Evolutionary conservation across 1,140 invertebrate genomes (phyloP).

Genomic region (Holotrichia oblita): DNA sequence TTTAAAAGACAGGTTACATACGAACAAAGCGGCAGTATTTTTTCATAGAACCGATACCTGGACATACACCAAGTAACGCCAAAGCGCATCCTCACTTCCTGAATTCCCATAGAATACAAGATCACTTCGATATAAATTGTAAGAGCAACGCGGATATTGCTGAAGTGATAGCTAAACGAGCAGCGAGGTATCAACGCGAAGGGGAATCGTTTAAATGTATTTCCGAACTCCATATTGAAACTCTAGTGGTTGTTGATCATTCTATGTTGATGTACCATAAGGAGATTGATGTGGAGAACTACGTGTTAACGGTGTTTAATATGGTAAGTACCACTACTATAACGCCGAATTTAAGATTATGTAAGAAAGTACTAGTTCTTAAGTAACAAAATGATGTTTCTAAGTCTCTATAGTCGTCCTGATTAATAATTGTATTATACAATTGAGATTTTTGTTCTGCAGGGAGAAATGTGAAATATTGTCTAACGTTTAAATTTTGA

Average conservation of each 20-base stretch:
- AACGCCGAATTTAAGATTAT: neutral
- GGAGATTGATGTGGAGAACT: conserved; percentile 69
- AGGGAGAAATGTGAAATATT: no score
- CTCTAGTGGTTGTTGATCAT: conserved; percentile 70
- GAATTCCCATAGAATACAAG: conserved; percentile 46
- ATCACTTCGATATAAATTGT: conserved; percentile 43
- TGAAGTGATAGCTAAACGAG: conserved; percentile 50
- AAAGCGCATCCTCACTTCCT: conserved; percentile 55
- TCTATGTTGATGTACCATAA: conserved; percentile 68
- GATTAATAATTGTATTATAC: no score
- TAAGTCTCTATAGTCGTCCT: no score
- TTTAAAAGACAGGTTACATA: conserved; percentile 64
- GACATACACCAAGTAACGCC: conserved; percentile 52
- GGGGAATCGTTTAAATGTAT: conserved; percentile 39
- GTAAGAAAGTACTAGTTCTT: no score
- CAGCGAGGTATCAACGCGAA: conserved; percentile 1
- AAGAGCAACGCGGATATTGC: conserved; percentile 48
- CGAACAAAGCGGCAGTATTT: conserved; percentile 61
- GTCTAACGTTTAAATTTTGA: no score
- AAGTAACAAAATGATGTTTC: no score
- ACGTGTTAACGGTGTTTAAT: conserved; percentile 72
- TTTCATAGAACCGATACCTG: conserved; percentile 66
- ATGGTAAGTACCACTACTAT: conserved; percentile 63
- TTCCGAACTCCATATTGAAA: conserved; percentile 62
- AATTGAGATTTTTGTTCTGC: no score